Evolutionary conservation across 64 coral and sea anemone genomes (phyloP).

Genomic region (Pocillopora damicornis): DNA sequence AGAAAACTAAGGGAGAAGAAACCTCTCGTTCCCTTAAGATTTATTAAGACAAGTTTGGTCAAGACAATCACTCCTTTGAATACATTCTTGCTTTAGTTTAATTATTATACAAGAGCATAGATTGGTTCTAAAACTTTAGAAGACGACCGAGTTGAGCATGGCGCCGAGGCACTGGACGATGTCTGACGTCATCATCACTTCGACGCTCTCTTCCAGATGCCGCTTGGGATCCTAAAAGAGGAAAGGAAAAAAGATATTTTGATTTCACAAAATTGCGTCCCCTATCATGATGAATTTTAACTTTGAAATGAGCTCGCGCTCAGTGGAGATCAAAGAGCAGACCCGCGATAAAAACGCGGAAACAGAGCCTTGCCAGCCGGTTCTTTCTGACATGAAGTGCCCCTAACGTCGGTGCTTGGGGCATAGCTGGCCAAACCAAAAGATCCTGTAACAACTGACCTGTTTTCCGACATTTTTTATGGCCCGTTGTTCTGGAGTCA

Average conservation of each 20-base stretch:
- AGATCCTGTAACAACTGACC: neutral
- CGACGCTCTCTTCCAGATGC: slow-evolving; percentile 94
- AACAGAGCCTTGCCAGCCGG: too few species aligned
- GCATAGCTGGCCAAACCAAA: too few species aligned
- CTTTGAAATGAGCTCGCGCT: too few species aligned
- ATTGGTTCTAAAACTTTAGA: slow-evolving; percentile 42
- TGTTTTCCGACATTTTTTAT: slow-evolving; percentile 99
- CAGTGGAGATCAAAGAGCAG: too few species aligned
- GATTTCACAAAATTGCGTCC: neutral
- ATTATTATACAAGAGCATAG: neutral
- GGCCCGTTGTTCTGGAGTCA: slow-evolving; percentile 91
- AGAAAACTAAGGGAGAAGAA: too few species aligned
- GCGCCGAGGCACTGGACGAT: slow-evolving; percentile 91
- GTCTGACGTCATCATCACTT: slow-evolving; percentile 91
- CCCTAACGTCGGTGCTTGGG: too few species aligned
- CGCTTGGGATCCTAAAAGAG: slow-evolving; percentile 82
- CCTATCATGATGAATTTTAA: neutral
- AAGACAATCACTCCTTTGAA: neutral
- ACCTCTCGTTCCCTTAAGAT: too few species aligned
- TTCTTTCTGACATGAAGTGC: too few species aligned
- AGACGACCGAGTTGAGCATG: slow-evolving; percentile 92
- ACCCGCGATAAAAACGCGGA: too few species aligned
- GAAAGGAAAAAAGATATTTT: neutral
- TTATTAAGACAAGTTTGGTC: too few species aligned
- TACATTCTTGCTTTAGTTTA: neutral